Evolutionary conservation across 2,888 invertebrate species (phyloP).

Genomic region (Myopa tessellatipennis): DNA sequence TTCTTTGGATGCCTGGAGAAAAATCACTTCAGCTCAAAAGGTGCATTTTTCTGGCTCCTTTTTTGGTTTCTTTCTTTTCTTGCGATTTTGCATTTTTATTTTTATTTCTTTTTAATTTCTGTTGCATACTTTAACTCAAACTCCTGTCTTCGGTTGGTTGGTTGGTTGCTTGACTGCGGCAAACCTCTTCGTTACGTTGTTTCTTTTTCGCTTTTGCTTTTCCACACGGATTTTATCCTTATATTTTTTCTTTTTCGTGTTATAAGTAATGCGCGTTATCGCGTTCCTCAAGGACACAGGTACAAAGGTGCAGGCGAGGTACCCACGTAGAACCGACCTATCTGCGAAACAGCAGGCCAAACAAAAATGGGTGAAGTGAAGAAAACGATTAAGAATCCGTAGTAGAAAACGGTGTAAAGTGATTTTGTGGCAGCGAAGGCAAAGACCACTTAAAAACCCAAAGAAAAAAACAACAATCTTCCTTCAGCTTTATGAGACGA

Average conservation of each 20-base stretch:
- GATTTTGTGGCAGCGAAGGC: slow-evolving; percentile 32
- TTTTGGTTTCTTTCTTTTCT: neutral
- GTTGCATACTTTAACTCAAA: neutral
- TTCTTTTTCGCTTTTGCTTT: slow-evolving; percentile 1
- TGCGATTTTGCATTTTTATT: neutral
- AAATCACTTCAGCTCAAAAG: slow-evolving; percentile 3
- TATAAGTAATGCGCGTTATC: slow-evolving; percentile 10
- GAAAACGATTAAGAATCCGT: slow-evolving; percentile 34
- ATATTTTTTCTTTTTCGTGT: neutral
- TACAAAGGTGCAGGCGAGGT: neutral
- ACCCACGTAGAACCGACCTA: neutral
- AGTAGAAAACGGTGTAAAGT: slow-evolving; percentile 30
- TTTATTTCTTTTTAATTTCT: neutral
- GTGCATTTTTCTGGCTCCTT: neutral
- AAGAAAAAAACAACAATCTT: neutral
- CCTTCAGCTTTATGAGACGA: slow-evolving; percentile 2
- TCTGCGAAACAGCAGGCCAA: neutral
- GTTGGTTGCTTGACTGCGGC: neutral
- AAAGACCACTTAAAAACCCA: slow-evolving; percentile 24
- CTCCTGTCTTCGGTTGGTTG: neutral
- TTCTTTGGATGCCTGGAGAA: slow-evolving; percentile 1
- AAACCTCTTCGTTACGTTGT: slow-evolving; percentile 5
- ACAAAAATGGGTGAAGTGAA: slow-evolving; percentile 17
- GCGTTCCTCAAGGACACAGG: neutral
- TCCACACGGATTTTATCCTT: neutral